phyloP scores from a whole-genome alignment of 2,797 vertebrate genomes.

The Mormyrus proboscirostris region DNA sequence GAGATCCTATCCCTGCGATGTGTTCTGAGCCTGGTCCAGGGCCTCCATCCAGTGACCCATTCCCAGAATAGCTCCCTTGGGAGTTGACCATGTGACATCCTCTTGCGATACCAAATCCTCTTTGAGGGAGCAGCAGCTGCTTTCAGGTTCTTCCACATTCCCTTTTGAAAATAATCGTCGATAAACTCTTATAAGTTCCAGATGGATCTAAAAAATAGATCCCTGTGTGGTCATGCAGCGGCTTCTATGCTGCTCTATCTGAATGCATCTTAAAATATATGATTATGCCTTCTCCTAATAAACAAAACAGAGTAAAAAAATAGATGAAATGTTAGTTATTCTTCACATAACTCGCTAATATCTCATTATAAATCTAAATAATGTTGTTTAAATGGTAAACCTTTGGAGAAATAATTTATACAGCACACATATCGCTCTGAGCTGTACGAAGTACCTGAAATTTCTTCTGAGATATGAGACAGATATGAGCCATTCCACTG shows the following conservation, averaged over 20 bases:
- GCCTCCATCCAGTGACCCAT: neutral
- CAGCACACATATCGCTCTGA: neutral
- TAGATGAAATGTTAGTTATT: neutral
- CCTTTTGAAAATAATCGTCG: neutral
- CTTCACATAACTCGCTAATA: neutral
- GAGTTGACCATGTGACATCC: neutral
- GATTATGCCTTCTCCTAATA: neutral
- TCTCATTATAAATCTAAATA: neutral
- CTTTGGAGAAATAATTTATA: neutral
- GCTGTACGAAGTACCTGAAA: neutral
- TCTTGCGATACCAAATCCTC: neutral
- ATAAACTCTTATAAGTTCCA: neutral
- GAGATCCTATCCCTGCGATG: neutral
- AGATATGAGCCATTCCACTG: neutral
- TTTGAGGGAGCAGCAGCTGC: neutral
- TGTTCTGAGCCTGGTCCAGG: neutral
- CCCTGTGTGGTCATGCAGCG: neutral
- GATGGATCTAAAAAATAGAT: neutral
- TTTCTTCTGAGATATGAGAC: neutral
- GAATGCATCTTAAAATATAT: neutral
- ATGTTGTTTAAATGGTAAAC: neutral
- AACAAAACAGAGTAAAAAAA: neutral
- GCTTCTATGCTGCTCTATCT: neutral
- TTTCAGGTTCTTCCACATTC: neutral
- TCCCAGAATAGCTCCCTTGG: neutral